Base-by-base conservation (phyloP, 2,797 vertebrate genomes). In the Chelmon rostratus region DNA sequence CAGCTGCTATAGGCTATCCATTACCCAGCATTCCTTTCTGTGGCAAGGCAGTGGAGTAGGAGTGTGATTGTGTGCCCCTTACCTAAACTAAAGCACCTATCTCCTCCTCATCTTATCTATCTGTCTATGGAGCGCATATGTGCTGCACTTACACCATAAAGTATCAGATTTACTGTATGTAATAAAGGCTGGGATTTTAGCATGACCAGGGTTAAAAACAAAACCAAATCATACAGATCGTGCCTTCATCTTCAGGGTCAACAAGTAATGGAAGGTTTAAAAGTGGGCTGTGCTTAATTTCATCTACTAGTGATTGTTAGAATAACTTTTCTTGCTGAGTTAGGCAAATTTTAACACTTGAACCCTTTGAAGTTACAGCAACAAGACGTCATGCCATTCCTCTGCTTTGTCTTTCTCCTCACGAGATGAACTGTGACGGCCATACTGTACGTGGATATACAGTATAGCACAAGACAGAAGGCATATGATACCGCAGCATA, bases 21-120 rank as follows among this genome's bases (percentile, higher is more conserved):
- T 87, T 80, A 82, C 73, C 86, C 73, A 80, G 28, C 79, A 79
- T 82, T 28, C 69, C 59, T 76, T 65, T 49, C 67, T 79, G 61
- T 54, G 54, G 53, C 40, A 68, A 40, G 76, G 50, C 68, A 35
- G 66, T 38, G 38, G 23, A 46, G 44, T 31, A 49, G 25, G 11
- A 59, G 49, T 44, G 47, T 61, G 47, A 47, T 6, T 53, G 52
- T 47, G 19, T 52, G 44, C 44, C 11, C 13, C 6, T 46, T 42
- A 42, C 3, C 18, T 18, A 11, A 64, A 65, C 12, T 28, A 5
- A 28, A 50, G 57, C 25, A 19, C 3, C 33, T 16, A 3, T 77
- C 58, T 63, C 0, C 49, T 44, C 21, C 15, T 18, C 13, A 38
- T 59, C 57, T 37, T 65, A 1, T 37, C n/a, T 6, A 15, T 63